Base-by-base conservation (phyloP, 1,140 invertebrate species). In the Habropoda laboriosa region DNA sequence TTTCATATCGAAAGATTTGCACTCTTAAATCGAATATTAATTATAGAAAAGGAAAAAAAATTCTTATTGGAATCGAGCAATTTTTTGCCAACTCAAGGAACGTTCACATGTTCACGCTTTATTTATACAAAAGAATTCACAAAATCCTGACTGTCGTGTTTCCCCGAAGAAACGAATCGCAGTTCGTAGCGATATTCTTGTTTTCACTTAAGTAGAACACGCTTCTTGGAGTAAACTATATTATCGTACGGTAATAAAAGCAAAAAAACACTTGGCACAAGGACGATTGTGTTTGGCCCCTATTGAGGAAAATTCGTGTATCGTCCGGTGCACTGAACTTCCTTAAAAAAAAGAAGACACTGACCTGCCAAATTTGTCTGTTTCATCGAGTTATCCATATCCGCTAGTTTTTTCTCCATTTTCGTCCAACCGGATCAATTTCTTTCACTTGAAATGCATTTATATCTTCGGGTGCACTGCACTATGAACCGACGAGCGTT, bases 311-410 rank as follows among this genome's bases (percentile, higher is more conserved):
- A 76, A 57, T 18, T 10, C n/a, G 3, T 12, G 27, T 8, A 47
- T 55, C 3, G 38, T n/a, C n/a, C 27, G 13, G 53, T 12, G 0
- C 27, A 35, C 21, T 45, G 30, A 18, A 77, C n/a, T 24, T 49
- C 18, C 42, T 0, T 21, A 49, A 32, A 57, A 72, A 16, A 16
- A 57, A 72, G 10, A 16, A 30, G 16, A 42, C 57, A 72, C 76
- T 61, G 68, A 79, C 76, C 76, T 79, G 76, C 12, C 21, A 55
- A 16, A 24, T 79, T 24, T 21, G 30, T 32, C 27, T 53, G n/a
- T n/a, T 71, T 45, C 6, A 7, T 18, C 3, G 10, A 6, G 16
- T 66, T 47, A 1, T n/a, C 12, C 7, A 0, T 16, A 30, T n/a
- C 6, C 12, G 32, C 0, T 60, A 27, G 35, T 16, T 71, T 0